Evolutionary conservation across 1,140 invertebrate species (phyloP), one percentile per base, ranked within the genome.

Genomic region (Drosophila athabasca): DNA sequence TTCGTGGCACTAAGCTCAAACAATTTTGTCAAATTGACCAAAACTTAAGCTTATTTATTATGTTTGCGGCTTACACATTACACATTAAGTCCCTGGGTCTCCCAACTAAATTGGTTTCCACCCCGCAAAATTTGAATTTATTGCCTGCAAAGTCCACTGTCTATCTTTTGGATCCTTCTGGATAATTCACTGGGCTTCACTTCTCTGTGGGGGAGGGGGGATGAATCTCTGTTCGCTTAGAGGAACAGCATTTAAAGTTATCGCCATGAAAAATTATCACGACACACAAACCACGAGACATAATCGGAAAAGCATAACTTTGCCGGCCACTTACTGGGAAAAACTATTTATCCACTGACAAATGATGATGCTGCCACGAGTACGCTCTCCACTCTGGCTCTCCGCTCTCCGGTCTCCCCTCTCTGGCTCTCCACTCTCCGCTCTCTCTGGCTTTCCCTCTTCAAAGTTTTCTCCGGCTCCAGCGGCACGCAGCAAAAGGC

Each of bases 11-110:
- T 76, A 69, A 82, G 82, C 83, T 88, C 75, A 82, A 88, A 82
- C 83, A 87, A 88, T 87, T 88, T 87, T 87, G 82, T 87, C 82
- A 87, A 87, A 87, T 87, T 88, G 82, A 88, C 82, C 82, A 88
- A 39, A 88, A 88, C 78, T 88, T 82, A 87, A 87, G 82, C 82
- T 88, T 87, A 87, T 87, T 87, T 87, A 87, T 87, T 88, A 88
- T 87, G 79, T 88, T 87, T 88, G 83, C 75, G 78, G 82, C 79
- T 88, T 82, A 76, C 73, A 69, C 72, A 61, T 78, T 84, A 87
- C 78, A 87, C 82, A 85, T 87, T 85, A 85, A 85, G 77, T 67
- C 58, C 67, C 62, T 52, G 73, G 71, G 52, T 49, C 55, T 43
- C 60, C 72, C 29, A 69, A 69, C 67, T 70, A 68, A 83, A 83